These are phyloP conservation scores for Sorex maritimensis DNA, from an alignment of 2,797 vertebrate genomes.

Conservation along the genomic window DNA sequence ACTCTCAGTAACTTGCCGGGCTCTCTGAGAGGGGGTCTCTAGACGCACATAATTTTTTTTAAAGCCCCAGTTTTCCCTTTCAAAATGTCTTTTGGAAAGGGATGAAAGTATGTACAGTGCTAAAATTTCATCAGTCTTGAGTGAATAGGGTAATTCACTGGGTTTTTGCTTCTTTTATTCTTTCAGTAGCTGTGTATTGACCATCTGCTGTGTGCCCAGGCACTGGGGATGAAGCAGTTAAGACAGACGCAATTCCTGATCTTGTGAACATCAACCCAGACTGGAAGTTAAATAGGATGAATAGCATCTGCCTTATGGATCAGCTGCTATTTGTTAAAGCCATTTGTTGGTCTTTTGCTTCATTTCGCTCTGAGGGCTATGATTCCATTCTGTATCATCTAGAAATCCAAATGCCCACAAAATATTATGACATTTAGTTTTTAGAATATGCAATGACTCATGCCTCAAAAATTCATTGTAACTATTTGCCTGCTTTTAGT, in stretches of 20 bases:
- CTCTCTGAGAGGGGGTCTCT: no score
- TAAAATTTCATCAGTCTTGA: neutral
- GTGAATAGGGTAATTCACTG: neutral
- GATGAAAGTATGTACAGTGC: no score
- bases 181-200: slow-evolving; percentile 17
- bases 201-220: neutral
- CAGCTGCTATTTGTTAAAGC: neutral
- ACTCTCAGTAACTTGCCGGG: no score
- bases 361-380: slow-evolving; percentile 51
- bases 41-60: no score
- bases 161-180: neutral
- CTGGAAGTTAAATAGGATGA: neutral
- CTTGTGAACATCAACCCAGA: neutral
- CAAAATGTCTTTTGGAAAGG: no score
- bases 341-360: slow-evolving; percentile 26
- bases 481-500: slow-evolving; percentile 26
- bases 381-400: neutral
- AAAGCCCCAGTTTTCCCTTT: no score
- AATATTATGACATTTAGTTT: slow-evolving; percentile 48
- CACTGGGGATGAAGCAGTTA: slow-evolving; percentile 30
- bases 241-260: neutral
- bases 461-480: slow-evolving; percentile 21
- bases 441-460: slow-evolving; percentile 25
- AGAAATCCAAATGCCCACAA: slow-evolving; percentile 37
- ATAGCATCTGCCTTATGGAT: slow-evolving; percentile 9